Conservation (phyloP, 2,888 invertebrate species). For the Octodonta nipae region DNA sequence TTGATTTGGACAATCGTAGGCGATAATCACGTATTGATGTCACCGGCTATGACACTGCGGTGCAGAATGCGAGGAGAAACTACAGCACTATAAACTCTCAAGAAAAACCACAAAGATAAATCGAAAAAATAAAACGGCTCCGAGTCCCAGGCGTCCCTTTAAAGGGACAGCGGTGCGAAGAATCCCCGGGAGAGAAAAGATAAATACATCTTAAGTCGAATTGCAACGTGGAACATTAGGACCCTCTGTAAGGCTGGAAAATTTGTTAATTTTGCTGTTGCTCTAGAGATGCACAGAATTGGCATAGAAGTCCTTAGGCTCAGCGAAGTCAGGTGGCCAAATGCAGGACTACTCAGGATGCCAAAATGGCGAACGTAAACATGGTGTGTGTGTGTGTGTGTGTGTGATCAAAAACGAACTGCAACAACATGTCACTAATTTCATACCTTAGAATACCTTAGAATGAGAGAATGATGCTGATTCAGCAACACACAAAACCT, state of each 20-base stretch:
- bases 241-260: constrained; percentile 2
- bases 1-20: no score
- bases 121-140: background rate
- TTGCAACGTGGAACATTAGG: constrained; percentile 2
- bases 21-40: no score
- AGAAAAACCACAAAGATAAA: no score
- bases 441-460: background rate
- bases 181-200: constrained; percentile 1
- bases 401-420: background rate
- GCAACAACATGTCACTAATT: background rate
- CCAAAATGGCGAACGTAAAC: constrained; percentile 2
- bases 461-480: constrained; percentile 1
- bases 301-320: no score
- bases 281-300: constrained; percentile 3
- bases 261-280: background rate
- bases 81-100: no score
- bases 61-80: no score
- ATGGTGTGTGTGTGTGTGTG: background rate
- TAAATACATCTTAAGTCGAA: background rate
- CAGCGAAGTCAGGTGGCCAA: no score
- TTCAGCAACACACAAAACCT: constrained; percentile 1
- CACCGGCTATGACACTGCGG: no score
- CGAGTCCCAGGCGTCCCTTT: constrained; percentile 3
- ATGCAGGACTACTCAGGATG: constrained; percentile 1
- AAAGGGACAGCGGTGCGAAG: no score